These are phyloP conservation scores for Cotesia glomerata DNA, from an alignment of 1,140 invertebrate species.

Conservation along the genomic window DNA sequence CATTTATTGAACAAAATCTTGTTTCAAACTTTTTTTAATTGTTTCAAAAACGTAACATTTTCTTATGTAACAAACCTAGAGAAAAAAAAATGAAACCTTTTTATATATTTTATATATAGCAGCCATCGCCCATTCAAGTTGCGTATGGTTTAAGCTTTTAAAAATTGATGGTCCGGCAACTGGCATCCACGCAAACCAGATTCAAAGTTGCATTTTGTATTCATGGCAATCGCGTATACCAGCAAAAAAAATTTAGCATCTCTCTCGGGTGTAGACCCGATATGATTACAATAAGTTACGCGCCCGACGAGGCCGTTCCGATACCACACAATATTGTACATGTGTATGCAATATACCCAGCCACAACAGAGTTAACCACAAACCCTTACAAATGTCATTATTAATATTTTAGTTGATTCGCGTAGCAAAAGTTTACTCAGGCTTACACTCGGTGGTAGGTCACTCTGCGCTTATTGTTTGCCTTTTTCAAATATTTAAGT, in stretches of 20 bases:
- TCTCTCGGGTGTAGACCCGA: constrained; percentile 13
- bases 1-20: constrained; percentile 58
- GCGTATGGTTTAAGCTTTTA: constrained; percentile 47
- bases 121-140: constrained; percentile 18
- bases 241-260: constrained; percentile 18
- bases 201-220: constrained; percentile 61
- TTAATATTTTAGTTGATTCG: constrained; percentile 44
- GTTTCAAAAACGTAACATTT: too few relatives aligned
- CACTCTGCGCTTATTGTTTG: not conserved
- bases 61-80: constrained; percentile 38
- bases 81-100: too few relatives aligned
- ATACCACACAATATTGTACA: constrained; percentile 4
- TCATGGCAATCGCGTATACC: constrained; percentile 50
- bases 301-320: not conserved
- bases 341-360: constrained; percentile 4
- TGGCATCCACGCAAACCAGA: constrained; percentile 58
- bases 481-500: too few relatives aligned
- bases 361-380: constrained; percentile 30
- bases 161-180: constrained; percentile 61
- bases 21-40: not conserved
- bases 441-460: not conserved
- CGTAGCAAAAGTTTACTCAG: not conserved
- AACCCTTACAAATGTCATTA: constrained; percentile 43
- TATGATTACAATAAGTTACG: constrained; percentile 33
- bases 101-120: too few relatives aligned